Base-by-base conservation (phyloP, 2,113 vertebrate species). In the Paratilapia polleni region DNA sequence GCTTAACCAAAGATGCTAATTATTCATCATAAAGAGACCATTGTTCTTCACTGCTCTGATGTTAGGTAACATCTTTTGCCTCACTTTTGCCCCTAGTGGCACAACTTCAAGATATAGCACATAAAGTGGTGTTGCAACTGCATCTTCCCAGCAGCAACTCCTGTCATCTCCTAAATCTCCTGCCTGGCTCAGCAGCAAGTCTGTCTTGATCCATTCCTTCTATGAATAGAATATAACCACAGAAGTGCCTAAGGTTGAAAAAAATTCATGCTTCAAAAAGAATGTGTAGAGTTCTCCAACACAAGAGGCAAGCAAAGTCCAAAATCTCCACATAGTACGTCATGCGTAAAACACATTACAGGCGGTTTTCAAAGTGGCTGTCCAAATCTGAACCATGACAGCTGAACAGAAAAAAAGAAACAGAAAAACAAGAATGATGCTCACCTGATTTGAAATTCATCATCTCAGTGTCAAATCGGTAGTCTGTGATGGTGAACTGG, bases 361-460 rank as follows among this genome's bases (percentile, higher is more conserved):
- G 13, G 19, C 28, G 20, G 2, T 8, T 43, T 78, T 63, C 4
- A 58, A 19, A 47, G 47, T 34, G 31, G 3, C 31, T 52, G 41
- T 47, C 14, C 36, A 34, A 17, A 12, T 6, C 1, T 19, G 6
- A 22, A 63, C 57, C 9, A 17, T 52, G 6, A 70, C 43, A 34
- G 31, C 8, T 22, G 63, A 56, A 49, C 36, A 20, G 36, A 75
- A 20, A 75, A 31, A 24, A 28, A 78, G 36, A 22, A 58, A 58
- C 34, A 41, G 47, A 2, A 41, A 2, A 76, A n/a, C 13, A 74
- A 58, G 1, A 61, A 1, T 3, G 22, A 57, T 5, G 4, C 91
- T 96, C 94, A 99, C 98, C 98, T 2, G 97, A 98, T 94, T 99
- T 99, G 91, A 98, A 98, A 94, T 99, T 99, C 97, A 97, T 95